These are phyloP conservation scores for Spodoptera exigua DNA, from an alignment of 2,888 invertebrate genomes.

Conservation along the genomic window DNA sequence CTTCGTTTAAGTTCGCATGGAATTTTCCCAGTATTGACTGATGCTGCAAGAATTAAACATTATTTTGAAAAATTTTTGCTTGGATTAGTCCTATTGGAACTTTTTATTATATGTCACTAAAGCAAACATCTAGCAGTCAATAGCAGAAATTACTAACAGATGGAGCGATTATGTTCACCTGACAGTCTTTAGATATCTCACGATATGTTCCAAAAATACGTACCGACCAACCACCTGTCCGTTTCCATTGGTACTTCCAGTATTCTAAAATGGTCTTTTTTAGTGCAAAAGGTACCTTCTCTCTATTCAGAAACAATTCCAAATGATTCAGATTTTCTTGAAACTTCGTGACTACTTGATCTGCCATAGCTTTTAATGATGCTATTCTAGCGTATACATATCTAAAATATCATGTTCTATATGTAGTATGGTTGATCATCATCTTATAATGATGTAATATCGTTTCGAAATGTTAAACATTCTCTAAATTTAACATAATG, in stretches of 20 bases:
- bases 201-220: constrained; percentile 45
- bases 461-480: neutral
- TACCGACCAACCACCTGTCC: constrained; percentile 87
- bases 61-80: too few species aligned
- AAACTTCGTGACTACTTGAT: constrained; percentile 82
- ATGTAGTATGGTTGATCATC: too few species aligned
- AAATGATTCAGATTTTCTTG: constrained; percentile 85
- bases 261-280: constrained; percentile 79
- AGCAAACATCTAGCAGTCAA: too few species aligned
- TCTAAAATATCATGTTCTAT: constrained; percentile 54
- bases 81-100: too few species aligned
- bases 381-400: constrained; percentile 86
- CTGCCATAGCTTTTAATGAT: constrained; percentile 84
- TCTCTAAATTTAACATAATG: neutral
- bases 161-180: neutral
- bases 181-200: neutral
- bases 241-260: constrained; percentile 87
- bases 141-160: neutral
- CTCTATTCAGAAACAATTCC: constrained; percentile 80
- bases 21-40: constrained; percentile 85
- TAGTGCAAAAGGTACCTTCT: constrained; percentile 76
- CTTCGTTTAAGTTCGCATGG: constrained; percentile 88
- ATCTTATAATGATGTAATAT: constrained; percentile 4
- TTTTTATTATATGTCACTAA: too few species aligned
- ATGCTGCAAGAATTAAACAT: constrained; percentile 67